Base-by-base conservation (phyloP, 2,888 invertebrate genomes). In the Brassicogethes aeneus region DNA sequence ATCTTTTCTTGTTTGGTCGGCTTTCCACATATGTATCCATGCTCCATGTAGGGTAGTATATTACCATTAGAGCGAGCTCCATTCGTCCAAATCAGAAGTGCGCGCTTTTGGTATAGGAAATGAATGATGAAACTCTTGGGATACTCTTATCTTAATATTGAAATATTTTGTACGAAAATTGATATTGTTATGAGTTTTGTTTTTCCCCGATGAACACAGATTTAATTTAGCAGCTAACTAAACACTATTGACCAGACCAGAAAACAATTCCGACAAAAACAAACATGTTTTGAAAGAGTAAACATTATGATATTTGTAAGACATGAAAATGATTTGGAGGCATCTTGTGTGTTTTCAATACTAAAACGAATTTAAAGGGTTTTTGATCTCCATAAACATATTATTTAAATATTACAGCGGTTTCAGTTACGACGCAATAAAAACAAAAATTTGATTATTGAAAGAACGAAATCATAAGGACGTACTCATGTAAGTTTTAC, bases 21-120 rank as follows among this genome's bases (percentile, higher is more conserved):
- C 59, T 61, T 45, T 45, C 52, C 59, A 62, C 61, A 62, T 62
- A 62, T 62, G 61, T 62, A 62, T 62, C 60, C 59, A 64, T 61
- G 60, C 57, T 54, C n/a, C 55, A 50, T 52, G 54, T 48, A 47
- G 56, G 60, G 60, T 61, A 64, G 63, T 65, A 64, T 64, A 63
- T 65, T 64, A 64, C 62, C 61, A 65, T 65, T 65, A 65, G 61
- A 58, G 52, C n/a, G 46, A 52, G 51, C 53, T 53, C 46, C 51
- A 51, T 49, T 54, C 54, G 55, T 47, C 60, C 57, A 57, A 51
- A 42, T 32, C 32, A 32, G 12, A 32, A 14, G 16, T 16, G 16
- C 39, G 12, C 33, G 13, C 14, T 32, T 39, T 15, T 14, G 10
- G 30, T 33, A 17, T 17, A 15, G 15, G 30, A 23, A 17, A 34